Evolutionary conservation across 1,140 invertebrate genomes (phyloP).

Genomic region (Cylas formicarius): DNA sequence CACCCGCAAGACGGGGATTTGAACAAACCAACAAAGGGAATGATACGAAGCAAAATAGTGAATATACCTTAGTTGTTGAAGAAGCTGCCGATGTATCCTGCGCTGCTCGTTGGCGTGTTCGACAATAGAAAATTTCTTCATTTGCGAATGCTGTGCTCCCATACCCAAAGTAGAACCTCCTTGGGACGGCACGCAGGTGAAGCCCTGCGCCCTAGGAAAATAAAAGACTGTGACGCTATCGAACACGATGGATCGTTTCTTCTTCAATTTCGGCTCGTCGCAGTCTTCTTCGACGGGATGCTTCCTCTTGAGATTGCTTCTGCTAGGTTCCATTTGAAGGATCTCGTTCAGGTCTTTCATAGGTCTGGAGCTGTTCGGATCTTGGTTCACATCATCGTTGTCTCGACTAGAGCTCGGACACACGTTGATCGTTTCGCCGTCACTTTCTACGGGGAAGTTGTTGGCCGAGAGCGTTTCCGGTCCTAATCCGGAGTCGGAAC

Average conservation of each 20-base stretch:
- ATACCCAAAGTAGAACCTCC: slow-evolving; percentile 96
- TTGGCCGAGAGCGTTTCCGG: slow-evolving; percentile 41
- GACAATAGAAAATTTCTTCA: slow-evolving; percentile 56
- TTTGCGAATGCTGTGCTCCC: slow-evolving; percentile 75
- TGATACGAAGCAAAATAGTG: too few relatives aligned
- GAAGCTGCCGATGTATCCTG: slow-evolving; percentile 71
- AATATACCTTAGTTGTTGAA: slow-evolving; percentile 55
- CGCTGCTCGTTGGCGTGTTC: slow-evolving; percentile 85
- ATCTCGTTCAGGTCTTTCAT: slow-evolving; percentile 29
- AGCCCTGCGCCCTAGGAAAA: slow-evolving; percentile 93
- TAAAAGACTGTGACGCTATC: slow-evolving; percentile 91
- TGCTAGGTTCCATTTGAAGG: slow-evolving; percentile 29
- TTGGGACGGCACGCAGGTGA: slow-evolving; percentile 94
- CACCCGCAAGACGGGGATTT: too few relatives aligned
- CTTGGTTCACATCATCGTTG: slow-evolving; percentile 20
- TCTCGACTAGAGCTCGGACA: background rate
- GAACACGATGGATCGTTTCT: slow-evolving; percentile 77
- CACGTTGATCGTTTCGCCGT: slow-evolving; percentile 42
- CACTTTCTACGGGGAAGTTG: slow-evolving; percentile 43
- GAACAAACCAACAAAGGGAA: too few relatives aligned
- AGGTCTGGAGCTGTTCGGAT: background rate
- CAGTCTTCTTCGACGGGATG: slow-evolving; percentile 40
- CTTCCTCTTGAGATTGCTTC: slow-evolving; percentile 53
- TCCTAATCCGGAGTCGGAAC: slow-evolving; percentile 69
- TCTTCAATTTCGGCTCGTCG: slow-evolving; percentile 51